Conservation (phyloP, 2,888 invertebrate species). For the Melanotus villosus region DNA sequence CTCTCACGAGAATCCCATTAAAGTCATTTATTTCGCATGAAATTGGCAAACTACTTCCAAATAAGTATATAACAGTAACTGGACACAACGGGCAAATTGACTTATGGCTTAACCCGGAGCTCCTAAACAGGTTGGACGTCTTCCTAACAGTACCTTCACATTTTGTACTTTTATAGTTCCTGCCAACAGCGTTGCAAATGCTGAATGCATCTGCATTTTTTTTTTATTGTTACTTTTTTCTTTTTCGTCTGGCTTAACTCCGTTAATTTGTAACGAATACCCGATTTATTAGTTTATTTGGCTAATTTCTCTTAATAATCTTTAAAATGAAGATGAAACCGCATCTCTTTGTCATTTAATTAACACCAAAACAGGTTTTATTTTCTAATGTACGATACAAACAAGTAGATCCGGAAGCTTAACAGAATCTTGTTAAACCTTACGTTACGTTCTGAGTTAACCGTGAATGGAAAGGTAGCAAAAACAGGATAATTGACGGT, state of each 20-base stretch:
- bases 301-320: too few species aligned
- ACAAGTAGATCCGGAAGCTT: conserved; percentile 7
- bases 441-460: background rate
- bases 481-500: conserved; percentile 13
- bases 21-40: conserved; percentile 42
- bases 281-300: too few species aligned
- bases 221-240: too few species aligned
- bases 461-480: conserved; percentile 12
- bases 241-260: too few species aligned
- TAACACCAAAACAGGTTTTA: too few species aligned
- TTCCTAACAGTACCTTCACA: conserved; percentile 42
- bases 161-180: conserved; percentile 35
- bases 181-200: background rate
- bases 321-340: too few species aligned
- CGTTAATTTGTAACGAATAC: too few species aligned
- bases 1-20: conserved; percentile 46
- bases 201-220: conserved; percentile 17
- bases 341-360: too few species aligned
- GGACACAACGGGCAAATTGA: conserved; percentile 41
- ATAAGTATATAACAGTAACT: conserved; percentile 49
- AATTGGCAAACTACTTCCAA: conserved; percentile 49
- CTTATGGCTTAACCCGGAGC: conserved; percentile 42
- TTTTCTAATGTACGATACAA: background rate
- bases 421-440: background rate
- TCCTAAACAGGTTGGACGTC: conserved; percentile 42